phyloP scores from a whole-genome alignment of 64 coral and sea anemone species.

The Pocillopora verrucosa region DNA sequence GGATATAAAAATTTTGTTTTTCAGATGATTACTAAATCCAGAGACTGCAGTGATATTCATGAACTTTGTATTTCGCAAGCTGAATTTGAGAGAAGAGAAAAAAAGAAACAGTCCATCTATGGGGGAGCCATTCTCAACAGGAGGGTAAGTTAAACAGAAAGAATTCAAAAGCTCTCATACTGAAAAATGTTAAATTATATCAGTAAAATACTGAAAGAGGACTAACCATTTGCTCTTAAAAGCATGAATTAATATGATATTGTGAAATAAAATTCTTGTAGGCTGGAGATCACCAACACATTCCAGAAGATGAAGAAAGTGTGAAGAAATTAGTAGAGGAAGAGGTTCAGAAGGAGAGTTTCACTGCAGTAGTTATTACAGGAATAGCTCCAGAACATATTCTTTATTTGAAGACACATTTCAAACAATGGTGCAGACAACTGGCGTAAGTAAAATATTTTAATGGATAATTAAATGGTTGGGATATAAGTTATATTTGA shows the following conservation, averaged over 20 bases:
- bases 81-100: slow-evolving; percentile 96
- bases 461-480: background rate
- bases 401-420: slow-evolving; percentile 83
- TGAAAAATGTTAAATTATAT: no score
- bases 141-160: slow-evolving; percentile 63
- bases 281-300: slow-evolving; percentile 78
- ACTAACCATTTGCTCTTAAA: no score
- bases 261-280: slow-evolving; percentile 2
- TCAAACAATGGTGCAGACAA: slow-evolving; percentile 86
- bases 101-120: slow-evolving; percentile 86
- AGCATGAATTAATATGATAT: background rate
- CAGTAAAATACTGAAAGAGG: no score
- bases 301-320: slow-evolving; percentile 84
- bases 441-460: slow-evolving; percentile 71
- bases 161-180: background rate
- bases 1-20: background rate
- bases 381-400: slow-evolving; percentile 77
- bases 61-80: slow-evolving; percentile 94
- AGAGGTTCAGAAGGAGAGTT: slow-evolving; percentile 60
- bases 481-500: no score
- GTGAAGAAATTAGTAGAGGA: slow-evolving; percentile 67
- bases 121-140: slow-evolving; percentile 93
- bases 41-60: slow-evolving; percentile 89
- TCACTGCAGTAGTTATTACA: slow-evolving; percentile 88
- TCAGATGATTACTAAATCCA: slow-evolving; percentile 99